Percentiles rank a stretch among this genome's conserved stretches.
Evolutionary conservation across 1,140 invertebrate genomes (phyloP).

Genomic region (Neoseiulus cucumeris): DNA sequence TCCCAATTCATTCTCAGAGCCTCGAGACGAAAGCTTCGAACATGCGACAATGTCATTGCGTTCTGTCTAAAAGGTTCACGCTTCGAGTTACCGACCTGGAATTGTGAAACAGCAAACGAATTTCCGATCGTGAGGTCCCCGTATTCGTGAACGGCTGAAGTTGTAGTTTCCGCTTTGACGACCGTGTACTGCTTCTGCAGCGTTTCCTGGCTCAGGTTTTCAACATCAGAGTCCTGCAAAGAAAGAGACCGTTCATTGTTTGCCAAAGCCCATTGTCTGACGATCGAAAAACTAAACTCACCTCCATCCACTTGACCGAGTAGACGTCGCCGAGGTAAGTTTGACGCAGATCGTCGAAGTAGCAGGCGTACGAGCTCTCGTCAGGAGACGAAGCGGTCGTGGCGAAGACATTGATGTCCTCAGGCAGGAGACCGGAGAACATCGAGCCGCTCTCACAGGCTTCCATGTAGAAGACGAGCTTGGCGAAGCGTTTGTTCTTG

Average conservation of each 20-base stretch:
- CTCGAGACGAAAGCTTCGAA: background rate
- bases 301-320: constrained; percentile 45
- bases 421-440: constrained; percentile 37
- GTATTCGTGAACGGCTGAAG: constrained; percentile 39
- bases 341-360: constrained; percentile 31
- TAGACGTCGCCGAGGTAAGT: constrained; percentile 41
- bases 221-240: constrained; percentile 23
- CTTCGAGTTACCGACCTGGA: background rate
- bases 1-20: background rate
- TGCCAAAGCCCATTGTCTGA: background rate
- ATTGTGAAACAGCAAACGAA: background rate
- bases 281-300: constrained; percentile 19
- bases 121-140: constrained; percentile 29
- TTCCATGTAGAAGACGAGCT: constrained; percentile 41
- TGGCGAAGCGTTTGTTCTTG: constrained; percentile 11
- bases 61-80: background rate
- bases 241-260: too few species aligned
- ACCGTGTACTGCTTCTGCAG: constrained; percentile 36
- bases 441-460: constrained; percentile 46
- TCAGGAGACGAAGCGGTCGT: constrained; percentile 41
- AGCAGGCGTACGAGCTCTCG: constrained; percentile 41
- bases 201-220: constrained; percentile 34
- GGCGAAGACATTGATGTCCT: constrained; percentile 39
- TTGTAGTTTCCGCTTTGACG: constrained; percentile 38
- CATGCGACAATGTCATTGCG: background rate